Base-by-base conservation (phyloP, 2,888 invertebrate genomes). In the Tinea semifulvella region DNA sequence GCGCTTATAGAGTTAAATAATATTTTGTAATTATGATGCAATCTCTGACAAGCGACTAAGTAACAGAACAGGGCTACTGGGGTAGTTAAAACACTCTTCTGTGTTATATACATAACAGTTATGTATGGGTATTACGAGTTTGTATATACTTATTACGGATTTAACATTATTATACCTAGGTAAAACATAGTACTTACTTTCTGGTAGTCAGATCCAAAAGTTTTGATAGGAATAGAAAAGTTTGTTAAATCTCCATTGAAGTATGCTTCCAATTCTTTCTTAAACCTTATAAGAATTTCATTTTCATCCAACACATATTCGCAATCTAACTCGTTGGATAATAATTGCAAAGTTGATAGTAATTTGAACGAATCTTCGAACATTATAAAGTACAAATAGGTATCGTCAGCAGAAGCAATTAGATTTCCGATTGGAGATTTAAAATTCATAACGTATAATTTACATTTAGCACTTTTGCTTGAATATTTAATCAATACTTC, bases 131-230 rank as follows among this genome's bases (percentile, higher is more conserved):
- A 22, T 26, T 26, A 6, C 7, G 26, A 3, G 2, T 26, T 3
- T 26, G 26, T 26, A 2, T n/a, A 7, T 5, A 22, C 5, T 7
- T 7, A 8, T 8, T 5, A 22, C 5, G 8, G 11, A n/a, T n/a
- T 10, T 6, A 26, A 26, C 11, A 26, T 3, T 22, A 22, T 7
- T 22, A 22, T 22, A 22, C 5, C 5, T 22, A 22, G 6, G 8
- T 7, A 31, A 18, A 44, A 36, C 4, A 3, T 13, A 8, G 7
- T 38, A 48, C 47, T 22, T 51, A 77, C 80, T 63, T 72, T 71
- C 58, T 79, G 79, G 58, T 77, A 81, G 27, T 70, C 65, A 1
- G 79, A 68, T 8, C 80, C 81, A 50, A 64, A 52, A 10, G 58
- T 60, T 60, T 71, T 69, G n/a, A 77, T 48, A 6, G 74, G 69